Evolutionary conservation across 1,140 invertebrate genomes (phyloP), one percentile per base, ranked within the genome.

Genomic region (Micrasema longulum): DNA sequence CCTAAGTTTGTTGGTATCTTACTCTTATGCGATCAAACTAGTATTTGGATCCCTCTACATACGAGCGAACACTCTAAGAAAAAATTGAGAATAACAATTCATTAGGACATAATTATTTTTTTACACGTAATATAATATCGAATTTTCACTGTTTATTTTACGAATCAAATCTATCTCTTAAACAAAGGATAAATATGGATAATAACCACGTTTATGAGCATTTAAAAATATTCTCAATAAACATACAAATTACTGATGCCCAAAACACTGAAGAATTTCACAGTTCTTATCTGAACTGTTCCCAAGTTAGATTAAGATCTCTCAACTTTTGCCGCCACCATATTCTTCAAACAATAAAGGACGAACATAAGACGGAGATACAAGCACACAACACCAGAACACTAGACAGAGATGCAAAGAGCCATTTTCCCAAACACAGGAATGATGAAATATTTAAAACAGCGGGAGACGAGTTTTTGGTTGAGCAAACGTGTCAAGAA

Each of bases 401-500:
- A 1, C n/a, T 31, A 57, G 10, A 36, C 22, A 14, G 20, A 41
- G 38, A 63, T 20, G 18, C 9, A 63, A 43, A 45, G 0, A n/a
- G n/a, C n/a, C n/a, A n/a, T n/a, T n/a, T n/a, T n/a, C n/a, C n/a
- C n/a, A n/a, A n/a, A n/a, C n/a, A n/a, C n/a, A n/a, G n/a, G n/a
- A n/a, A n/a, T 65, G 57, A 43, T 48, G 38, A 43, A 57, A 74
- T 67, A 67, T 62, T 70, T 74, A 70, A 74, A 70, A 41, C 72
- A 70, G 72, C 72, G 45, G 72, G 72, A 16, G 62, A 12, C 63
- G 16, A 12, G 64, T 48, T 18, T 41, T 14, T 31, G 65, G 47
- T 14, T 55, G 43, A 65, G 52, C 60, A 67, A 67, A 74, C 68
- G 72, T 74, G 72, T 71, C 72, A 67, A 45, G 63, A 74, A 38